Conservation (phyloP, 1,140 invertebrate species). For the Zaprionus ghesquierei region DNA sequence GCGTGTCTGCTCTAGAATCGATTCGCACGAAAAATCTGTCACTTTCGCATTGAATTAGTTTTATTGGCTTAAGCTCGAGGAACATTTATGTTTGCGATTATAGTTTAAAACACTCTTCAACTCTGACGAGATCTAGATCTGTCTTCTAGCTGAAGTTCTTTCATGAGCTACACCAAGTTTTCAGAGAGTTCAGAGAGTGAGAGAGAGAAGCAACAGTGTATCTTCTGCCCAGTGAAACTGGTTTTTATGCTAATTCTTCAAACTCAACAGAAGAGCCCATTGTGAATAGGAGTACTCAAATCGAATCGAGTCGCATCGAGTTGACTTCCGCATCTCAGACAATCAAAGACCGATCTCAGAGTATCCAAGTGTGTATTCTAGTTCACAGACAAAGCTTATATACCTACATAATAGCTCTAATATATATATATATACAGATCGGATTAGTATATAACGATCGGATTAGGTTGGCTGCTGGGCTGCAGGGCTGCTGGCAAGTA, state of each 20-base stretch:
- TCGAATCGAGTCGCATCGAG: conserved; percentile 6
- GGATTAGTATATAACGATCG: conserved; percentile 16
- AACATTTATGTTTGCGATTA: neutral
- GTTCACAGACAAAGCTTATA: conserved; percentile 12
- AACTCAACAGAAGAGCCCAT: conserved; percentile 41
- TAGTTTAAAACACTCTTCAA: neutral
- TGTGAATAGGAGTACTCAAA: conserved; percentile 36
- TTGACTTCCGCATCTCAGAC: conserved; percentile 52
- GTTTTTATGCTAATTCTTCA: conserved; percentile 64
- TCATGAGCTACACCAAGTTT: neutral
- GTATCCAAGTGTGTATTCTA: conserved; percentile 28
- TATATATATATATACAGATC: neutral
- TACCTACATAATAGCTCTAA: neutral
- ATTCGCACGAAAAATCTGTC: neutral
- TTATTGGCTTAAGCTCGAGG: neutral
- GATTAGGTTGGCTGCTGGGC: too few relatives aligned
- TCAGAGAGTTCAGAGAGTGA: neutral
- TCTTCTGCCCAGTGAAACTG: conserved; percentile 3
- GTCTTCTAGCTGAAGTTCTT: neutral
- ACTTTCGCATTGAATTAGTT: neutral
- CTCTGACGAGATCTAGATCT: neutral
- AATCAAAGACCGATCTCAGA: conserved; percentile 6
- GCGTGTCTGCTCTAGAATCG: conserved; percentile 28
- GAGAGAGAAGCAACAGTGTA: neutral
- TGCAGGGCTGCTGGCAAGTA: conserved; percentile 45